Evolutionary conservation across 2,113 vertebrate species (phyloP).

Genomic region (Periophthalmus modestus): DNA sequence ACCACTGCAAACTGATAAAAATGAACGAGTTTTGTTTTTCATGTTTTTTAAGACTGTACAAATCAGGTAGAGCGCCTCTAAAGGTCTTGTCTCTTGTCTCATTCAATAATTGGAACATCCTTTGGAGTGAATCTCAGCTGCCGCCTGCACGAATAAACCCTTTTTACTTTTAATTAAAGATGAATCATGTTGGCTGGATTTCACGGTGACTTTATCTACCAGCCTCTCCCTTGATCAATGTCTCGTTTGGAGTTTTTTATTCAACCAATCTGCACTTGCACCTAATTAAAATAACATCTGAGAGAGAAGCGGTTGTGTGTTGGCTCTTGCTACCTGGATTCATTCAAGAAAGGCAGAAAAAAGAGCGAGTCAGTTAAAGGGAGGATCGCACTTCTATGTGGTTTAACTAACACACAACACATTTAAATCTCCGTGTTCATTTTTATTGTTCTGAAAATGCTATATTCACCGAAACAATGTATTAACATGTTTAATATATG

Average conservation of each 20-base stretch:
- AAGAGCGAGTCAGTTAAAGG: background rate
- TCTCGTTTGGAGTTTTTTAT: conserved; percentile 52
- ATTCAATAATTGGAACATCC: conserved; percentile 50
- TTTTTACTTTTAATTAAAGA: conserved; percentile 68
- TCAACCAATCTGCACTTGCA: conserved; percentile 45
- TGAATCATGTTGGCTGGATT: conserved; percentile 44
- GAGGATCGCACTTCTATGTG: no score
- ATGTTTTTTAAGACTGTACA: no score
- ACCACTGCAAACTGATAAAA: no score
- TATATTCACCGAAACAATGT: no score
- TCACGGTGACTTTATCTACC: conserved; percentile 30
- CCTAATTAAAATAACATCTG: conserved; percentile 51
- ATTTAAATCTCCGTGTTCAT: no score
- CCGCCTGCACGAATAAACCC: conserved; percentile 52
- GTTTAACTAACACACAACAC: no score
- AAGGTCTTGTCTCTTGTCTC: conserved; percentile 44
- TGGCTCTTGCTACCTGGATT: conserved; percentile 16
- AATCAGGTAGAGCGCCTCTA: background rate
- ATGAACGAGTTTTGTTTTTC: background rate
- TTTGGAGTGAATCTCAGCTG: conserved; percentile 39
- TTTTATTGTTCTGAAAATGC: no score
- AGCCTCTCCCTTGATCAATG: conserved; percentile 57
- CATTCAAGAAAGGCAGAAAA: conserved; percentile 8
- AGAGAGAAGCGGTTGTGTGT: conserved; percentile 10
- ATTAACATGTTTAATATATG: no score